These are phyloP conservation scores for Megathymus violae DNA, from an alignment of 1,140 invertebrate genomes.

Conservation along the genomic window DNA sequence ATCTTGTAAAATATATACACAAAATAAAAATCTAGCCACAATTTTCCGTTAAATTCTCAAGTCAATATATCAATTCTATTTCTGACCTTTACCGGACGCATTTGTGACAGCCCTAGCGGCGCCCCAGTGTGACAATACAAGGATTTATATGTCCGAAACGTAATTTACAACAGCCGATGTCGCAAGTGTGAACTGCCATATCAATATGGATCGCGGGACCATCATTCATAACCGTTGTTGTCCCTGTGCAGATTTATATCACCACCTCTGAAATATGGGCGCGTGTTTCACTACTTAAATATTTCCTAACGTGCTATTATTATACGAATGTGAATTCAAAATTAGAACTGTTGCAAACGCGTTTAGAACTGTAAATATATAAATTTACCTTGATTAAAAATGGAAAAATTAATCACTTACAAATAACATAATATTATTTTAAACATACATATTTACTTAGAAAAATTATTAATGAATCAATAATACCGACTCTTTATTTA, in stretches of 20 bases:
- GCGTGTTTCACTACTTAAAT: conserved; percentile 31
- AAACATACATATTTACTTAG: too few species aligned
- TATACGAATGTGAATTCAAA: conserved; percentile 5
- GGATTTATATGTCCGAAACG: conserved; percentile 51
- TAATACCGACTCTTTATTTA: too few species aligned
- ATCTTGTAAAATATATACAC: too few species aligned
- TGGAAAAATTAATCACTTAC: neutral
- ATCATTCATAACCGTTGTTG: conserved; percentile 53
- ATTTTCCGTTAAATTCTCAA: too few species aligned
- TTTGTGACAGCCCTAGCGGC: neutral
- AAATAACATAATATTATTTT: too few species aligned
- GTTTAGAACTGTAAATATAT: neutral
- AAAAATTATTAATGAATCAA: too few species aligned
- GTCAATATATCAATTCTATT: too few species aligned
- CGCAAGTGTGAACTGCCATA: conserved; percentile 60
- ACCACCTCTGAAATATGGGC: conserved; percentile 41
- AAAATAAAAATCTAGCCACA: too few species aligned
- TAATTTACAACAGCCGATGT: conserved; percentile 50
- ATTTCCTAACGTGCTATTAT: conserved; percentile 19
- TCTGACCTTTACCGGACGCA: too few species aligned
- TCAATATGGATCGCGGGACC: conserved; percentile 48
- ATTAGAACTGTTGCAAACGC: neutral
- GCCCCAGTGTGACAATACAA: conserved; percentile 44
- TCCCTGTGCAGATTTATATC: conserved; percentile 43
- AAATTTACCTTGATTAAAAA: neutral